Conservation (phyloP, 1,140 invertebrate genomes). For the Drosophila pandora region DNA sequence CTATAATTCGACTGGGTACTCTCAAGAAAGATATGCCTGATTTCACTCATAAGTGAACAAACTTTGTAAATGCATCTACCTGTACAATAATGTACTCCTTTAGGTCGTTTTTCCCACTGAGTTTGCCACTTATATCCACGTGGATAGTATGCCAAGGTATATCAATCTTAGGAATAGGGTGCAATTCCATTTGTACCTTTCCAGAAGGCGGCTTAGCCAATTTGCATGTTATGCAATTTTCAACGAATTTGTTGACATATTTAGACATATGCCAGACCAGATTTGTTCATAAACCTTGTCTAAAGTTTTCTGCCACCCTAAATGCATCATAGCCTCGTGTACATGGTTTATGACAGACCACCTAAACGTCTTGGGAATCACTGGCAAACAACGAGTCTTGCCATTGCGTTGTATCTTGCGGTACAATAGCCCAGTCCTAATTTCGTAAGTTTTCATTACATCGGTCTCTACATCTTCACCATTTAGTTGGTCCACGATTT, state of each 20-base stretch:
- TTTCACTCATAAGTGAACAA: no score
- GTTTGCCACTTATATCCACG: no score
- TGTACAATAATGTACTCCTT: no score
- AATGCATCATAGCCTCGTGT: slow-evolving; percentile 8
- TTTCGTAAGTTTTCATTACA: neutral
- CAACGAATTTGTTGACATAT: neutral
- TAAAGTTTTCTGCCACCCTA: slow-evolving; percentile 7
- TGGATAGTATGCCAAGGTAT: slow-evolving; percentile 14
- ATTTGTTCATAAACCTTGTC: slow-evolving; percentile 7
- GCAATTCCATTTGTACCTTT: slow-evolving; percentile 4
- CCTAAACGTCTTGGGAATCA: no score
- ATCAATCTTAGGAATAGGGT: slow-evolving; percentile 8
- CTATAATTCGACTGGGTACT: no score
- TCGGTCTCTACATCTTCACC: neutral
- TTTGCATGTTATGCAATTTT: slow-evolving; percentile 10
- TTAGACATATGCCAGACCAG: slow-evolving; percentile 2
- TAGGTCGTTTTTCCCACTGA: no score
- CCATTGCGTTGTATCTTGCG: no score
- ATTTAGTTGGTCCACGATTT: slow-evolving; percentile 3
- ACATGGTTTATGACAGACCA: slow-evolving; percentile 12
- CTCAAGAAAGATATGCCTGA: no score
- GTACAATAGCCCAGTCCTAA: no score
- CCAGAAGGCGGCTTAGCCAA: slow-evolving; percentile 1
- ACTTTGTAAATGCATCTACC: no score
- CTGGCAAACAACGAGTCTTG: no score